phyloP scores from a whole-genome alignment of 2,888 invertebrate species.

The Alcis repandata region DNA sequence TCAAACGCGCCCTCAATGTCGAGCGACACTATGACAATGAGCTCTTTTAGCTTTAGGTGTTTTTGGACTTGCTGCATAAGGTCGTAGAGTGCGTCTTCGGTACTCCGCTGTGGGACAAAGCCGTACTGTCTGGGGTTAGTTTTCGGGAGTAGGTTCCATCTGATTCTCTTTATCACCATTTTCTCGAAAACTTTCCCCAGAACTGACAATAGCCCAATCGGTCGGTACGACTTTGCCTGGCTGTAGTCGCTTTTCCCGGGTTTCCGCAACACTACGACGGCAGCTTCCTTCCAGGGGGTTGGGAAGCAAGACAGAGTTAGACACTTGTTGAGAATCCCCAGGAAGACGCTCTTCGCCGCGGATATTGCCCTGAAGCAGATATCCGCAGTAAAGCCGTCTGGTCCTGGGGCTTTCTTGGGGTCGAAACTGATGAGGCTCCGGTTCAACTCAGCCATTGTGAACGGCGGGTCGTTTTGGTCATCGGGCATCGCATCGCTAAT shows the following conservation, averaged over 20 bases:
- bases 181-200: conserved; percentile 38
- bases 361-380: conserved; percentile 39
- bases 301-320: conserved; percentile 37
- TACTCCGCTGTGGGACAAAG: neutral
- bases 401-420: conserved; percentile 45
- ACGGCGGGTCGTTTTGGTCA: conserved; percentile 32
- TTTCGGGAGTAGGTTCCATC: neutral
- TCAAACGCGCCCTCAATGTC: conserved; percentile 1
- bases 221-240: neutral
- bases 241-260: conserved; percentile 44
- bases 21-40: neutral
- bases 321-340: conserved; percentile 41
- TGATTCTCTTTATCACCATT: neutral
- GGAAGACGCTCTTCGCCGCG: conserved; percentile 26
- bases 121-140: neutral
- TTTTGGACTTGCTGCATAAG: neutral
- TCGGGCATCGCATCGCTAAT: neutral
- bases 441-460: conserved; percentile 27
- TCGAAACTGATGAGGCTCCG: conserved; percentile 12
- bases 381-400: conserved; percentile 47
- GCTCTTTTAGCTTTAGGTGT: neutral
- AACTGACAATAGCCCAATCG: conserved; percentile 40
- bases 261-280: conserved; percentile 41
- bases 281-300: conserved; percentile 40
- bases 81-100: conserved; percentile 9